Evolutionary conservation across 2,797 vertebrate species (phyloP).

Genomic region (Acipenser transmontanus): DNA sequence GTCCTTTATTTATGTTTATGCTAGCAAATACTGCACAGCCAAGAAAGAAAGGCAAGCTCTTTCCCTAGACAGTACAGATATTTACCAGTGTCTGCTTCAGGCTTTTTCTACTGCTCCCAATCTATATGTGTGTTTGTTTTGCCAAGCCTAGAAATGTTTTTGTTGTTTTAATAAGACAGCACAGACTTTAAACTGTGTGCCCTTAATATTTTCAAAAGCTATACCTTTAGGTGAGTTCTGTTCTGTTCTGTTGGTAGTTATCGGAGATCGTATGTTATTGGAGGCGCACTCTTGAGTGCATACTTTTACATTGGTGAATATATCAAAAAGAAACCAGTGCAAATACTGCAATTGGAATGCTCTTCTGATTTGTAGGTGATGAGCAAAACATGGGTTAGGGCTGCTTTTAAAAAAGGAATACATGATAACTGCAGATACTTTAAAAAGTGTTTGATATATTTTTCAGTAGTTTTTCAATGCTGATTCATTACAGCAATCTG

Average conservation of each 20-base stretch:
- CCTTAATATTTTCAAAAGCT: conserved; percentile 5
- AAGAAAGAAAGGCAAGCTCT: background rate
- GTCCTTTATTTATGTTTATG: conserved; percentile 2
- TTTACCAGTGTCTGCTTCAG: background rate
- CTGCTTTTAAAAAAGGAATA: background rate
- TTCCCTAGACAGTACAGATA: conserved; percentile 1
- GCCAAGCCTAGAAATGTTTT: conserved; percentile 1
- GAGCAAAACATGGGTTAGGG: background rate
- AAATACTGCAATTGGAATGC: background rate
- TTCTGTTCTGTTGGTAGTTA: conserved; percentile 8
- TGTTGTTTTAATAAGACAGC: conserved; percentile 8
- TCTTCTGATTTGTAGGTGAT: background rate
- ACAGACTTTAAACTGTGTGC: conserved; percentile 1
- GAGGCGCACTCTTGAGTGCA: background rate
- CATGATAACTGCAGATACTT: background rate
- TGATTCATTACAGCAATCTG: background rate
- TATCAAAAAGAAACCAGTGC: background rate
- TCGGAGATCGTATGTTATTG: conserved; percentile 5
- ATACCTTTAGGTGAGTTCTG: conserved; percentile 10
- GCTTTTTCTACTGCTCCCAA: conserved; percentile 4
- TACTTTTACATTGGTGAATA: conserved; percentile 4
- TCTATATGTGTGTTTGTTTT: conserved; percentile 3
- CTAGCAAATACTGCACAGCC: background rate
- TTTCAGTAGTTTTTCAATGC: background rate
- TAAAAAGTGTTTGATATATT: background rate